A percentile compares a stretch with the other conserved stretches of the same genome.
Evolutionary conservation across 1,140 invertebrate species (phyloP).

Genomic region (Ylistrum balloti): DNA sequence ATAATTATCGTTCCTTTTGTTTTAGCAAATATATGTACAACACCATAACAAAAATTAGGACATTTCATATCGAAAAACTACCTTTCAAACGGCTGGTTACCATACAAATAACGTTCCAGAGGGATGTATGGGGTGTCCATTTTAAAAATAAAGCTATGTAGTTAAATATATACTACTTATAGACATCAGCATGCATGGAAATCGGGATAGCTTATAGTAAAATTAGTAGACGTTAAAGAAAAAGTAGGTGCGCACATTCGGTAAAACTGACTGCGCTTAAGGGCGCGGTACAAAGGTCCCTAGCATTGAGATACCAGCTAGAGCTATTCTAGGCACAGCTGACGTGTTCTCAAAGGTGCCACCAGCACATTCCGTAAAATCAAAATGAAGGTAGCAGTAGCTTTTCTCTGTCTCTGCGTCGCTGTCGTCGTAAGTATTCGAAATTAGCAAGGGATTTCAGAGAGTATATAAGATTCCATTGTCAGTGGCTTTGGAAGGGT

Average conservation of each 20-base stretch:
- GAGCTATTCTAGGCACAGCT: background rate
- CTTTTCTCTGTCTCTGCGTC: background rate
- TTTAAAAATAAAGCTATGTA: too few species aligned
- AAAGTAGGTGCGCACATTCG: too few species aligned
- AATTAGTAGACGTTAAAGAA: too few species aligned
- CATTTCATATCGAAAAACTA: background rate
- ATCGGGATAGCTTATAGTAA: too few species aligned
- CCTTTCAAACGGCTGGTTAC: background rate
- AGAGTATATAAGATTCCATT: too few species aligned
- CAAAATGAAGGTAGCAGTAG: conserved; percentile 18
- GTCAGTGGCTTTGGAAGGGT: too few species aligned
- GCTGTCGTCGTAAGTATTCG: background rate
- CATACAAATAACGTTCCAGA: background rate
- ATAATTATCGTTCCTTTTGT: too few species aligned
- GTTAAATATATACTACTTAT: too few species aligned
- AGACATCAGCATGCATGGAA: too few species aligned
- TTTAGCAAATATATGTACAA: too few species aligned
- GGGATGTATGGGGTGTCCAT: too few species aligned
- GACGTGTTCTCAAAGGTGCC: background rate
- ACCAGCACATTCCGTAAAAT: background rate
- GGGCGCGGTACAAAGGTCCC: background rate
- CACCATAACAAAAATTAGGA: too few species aligned
- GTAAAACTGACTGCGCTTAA: background rate
- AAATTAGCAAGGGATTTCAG: background rate
- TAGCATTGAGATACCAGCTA: background rate